These are phyloP conservation scores for Chaetops frenatus DNA, from an alignment of 2,113 vertebrate species.

Conservation along the genomic window DNA sequence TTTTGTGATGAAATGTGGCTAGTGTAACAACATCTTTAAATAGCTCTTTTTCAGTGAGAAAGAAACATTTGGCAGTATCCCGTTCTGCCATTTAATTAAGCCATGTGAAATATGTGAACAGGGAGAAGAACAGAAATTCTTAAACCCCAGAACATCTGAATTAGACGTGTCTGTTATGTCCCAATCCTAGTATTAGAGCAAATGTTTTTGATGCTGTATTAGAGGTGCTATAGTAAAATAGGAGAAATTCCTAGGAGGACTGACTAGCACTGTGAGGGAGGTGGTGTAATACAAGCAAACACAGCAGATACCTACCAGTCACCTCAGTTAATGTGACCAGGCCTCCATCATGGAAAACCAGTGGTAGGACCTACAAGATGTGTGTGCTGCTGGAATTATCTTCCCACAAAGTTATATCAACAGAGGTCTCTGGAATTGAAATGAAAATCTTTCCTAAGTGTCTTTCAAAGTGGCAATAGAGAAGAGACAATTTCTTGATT, in stretches of 20 bases:
- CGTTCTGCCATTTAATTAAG: constrained; percentile 18
- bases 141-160: not conserved
- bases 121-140: not conserved
- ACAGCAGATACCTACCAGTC: not conserved
- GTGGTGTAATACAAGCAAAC: not conserved
- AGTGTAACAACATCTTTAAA: constrained; percentile 4
- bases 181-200: not conserved
- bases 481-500: not conserved
- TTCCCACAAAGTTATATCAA: not conserved
- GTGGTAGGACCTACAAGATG: not conserved
- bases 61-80: not conserved
- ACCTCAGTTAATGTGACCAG: fast-evolving
- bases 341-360: fast-evolving
- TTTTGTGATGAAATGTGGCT: not conserved
- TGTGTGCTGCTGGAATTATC: not conserved
- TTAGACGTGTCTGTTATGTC: not conserved
- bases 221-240: not conserved
- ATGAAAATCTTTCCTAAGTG: not conserved
- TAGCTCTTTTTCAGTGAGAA: not conserved
- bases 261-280: not conserved
- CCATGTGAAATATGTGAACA: not conserved
- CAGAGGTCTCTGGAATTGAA: not conserved
- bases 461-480: not conserved
- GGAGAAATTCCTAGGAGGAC: not conserved
- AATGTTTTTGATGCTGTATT: not conserved